Evolutionary conservation across 2,113 vertebrate species (phyloP).

Genomic region (Myiopsitta monachus): DNA sequence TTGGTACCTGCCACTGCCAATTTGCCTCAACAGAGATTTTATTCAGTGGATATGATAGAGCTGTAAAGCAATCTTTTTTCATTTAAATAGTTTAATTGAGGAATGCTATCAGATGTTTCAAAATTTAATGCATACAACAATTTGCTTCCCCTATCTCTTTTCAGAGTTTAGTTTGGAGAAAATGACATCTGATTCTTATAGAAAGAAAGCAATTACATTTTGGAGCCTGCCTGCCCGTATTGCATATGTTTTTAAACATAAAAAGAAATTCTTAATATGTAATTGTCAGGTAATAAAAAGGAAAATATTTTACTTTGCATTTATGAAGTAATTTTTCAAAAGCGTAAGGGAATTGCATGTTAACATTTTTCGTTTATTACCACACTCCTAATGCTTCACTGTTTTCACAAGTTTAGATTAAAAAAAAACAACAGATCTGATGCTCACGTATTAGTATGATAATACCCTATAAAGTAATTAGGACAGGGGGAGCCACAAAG

Average conservation of each 20-base stretch:
- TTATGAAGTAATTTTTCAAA: slow-evolving; percentile 87
- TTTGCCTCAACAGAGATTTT: slow-evolving; percentile 90
- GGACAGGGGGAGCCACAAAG: slow-evolving; percentile 35
- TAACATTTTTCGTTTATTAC: slow-evolving; percentile 82
- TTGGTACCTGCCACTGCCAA: slow-evolving; percentile 89
- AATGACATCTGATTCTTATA: slow-evolving; percentile 87
- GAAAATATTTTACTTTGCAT: slow-evolving; percentile 83
- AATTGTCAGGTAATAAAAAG: slow-evolving; percentile 89
- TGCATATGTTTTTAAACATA: slow-evolving; percentile 86
- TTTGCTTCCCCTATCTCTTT: slow-evolving; percentile 81
- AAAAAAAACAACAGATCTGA: slow-evolving; percentile 20
- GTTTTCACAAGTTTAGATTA: slow-evolving; percentile 77
- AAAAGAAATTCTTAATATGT: slow-evolving; percentile 88
- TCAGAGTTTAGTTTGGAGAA: slow-evolving; percentile 80
- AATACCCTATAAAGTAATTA: slow-evolving; percentile 66
- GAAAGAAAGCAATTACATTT: slow-evolving; percentile 86
- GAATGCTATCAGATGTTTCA: slow-evolving; percentile 93
- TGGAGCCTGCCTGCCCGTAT: slow-evolving; percentile 75
- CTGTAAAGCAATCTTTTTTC: slow-evolving; percentile 94
- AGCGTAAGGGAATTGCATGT: slow-evolving; percentile 84
- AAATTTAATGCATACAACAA: slow-evolving; percentile 90
- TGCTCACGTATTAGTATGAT: slow-evolving; percentile 64
- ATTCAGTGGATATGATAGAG: slow-evolving; percentile 95
- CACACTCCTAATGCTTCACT: slow-evolving; percentile 74
- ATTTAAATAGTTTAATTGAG: slow-evolving; percentile 98